Conservation (phyloP, 2,888 invertebrate genomes). For the Entomobrya multifasciata region DNA sequence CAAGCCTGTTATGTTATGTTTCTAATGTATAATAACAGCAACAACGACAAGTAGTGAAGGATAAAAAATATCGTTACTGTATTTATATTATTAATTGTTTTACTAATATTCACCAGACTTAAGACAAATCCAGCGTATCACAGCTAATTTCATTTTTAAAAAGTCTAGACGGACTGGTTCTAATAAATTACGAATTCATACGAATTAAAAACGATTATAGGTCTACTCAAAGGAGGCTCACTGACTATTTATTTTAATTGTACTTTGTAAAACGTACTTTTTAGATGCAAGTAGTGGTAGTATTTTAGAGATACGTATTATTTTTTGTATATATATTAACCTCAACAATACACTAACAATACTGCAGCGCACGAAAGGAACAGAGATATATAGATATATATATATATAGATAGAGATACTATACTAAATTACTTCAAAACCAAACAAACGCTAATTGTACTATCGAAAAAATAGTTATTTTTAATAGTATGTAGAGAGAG, state of each 20-base stretch:
- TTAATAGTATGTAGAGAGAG: conserved; percentile 5
- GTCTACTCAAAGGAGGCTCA: conserved; percentile 50
- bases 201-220: conserved; percentile 53
- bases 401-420: conserved; percentile 53
- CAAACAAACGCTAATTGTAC: conserved; percentile 44
- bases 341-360: conserved; percentile 72
- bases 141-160: neutral
- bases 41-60: conserved; percentile 29
- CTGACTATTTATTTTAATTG: conserved; percentile 27
- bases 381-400: conserved; percentile 62
- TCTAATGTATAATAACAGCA: conserved; percentile 3
- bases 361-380: conserved; percentile 71
- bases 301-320: conserved; percentile 35
- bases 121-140: conserved; percentile 11
- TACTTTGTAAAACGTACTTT: conserved; percentile 11
- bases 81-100: neutral
- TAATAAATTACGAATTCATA: conserved; percentile 56
- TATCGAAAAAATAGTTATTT: conserved; percentile 6
- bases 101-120: neutral
- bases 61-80: conserved; percentile 6
- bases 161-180: conserved; percentile 52
- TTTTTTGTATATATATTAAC: conserved; percentile 52
- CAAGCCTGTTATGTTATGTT: neutral
- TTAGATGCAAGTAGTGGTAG: conserved; percentile 65
- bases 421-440: conserved; percentile 62